Conservation (phyloP, 2,113 vertebrate genomes). For the Menura novaehollandiae region DNA sequence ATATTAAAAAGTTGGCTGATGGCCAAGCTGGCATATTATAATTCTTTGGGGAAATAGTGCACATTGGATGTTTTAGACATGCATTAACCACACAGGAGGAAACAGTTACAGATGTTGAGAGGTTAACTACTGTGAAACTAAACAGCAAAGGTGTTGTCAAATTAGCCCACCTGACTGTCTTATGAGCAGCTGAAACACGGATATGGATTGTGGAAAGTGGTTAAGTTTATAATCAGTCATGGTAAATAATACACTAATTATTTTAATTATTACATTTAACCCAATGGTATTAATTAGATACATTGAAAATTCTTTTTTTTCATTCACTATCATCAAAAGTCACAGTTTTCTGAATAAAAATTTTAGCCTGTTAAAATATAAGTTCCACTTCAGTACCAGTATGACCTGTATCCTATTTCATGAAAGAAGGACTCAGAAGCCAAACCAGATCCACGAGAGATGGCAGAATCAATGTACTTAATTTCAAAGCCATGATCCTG, state of each 20-base stretch:
- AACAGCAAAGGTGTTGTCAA: background rate
- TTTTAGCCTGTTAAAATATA: background rate
- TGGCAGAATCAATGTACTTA: background rate
- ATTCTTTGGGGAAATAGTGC: background rate
- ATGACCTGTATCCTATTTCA: too few species aligned
- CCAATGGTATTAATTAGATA: background rate
- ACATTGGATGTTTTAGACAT: background rate
- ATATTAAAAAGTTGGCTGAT: background rate
- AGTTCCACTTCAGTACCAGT: background rate
- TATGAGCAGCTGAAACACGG: background rate
- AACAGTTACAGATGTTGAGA: background rate
- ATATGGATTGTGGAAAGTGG: background rate
- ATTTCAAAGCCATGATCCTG: background rate
- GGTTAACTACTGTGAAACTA: conserved; percentile 28
- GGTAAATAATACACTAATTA: background rate
- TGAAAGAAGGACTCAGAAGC: background rate
- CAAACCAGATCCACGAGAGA: background rate
- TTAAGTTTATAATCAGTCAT: background rate
- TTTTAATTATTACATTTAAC: background rate
- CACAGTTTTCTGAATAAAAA: background rate
- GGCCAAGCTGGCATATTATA: background rate
- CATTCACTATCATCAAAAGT: background rate
- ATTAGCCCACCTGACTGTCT: background rate
- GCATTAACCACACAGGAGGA: background rate
- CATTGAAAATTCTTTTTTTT: background rate